Percentiles rank a stretch among this genome's conserved stretches.
Conservation (phyloP, 2,797 vertebrate genomes). For the Centroberyx gerrardi region DNA sequence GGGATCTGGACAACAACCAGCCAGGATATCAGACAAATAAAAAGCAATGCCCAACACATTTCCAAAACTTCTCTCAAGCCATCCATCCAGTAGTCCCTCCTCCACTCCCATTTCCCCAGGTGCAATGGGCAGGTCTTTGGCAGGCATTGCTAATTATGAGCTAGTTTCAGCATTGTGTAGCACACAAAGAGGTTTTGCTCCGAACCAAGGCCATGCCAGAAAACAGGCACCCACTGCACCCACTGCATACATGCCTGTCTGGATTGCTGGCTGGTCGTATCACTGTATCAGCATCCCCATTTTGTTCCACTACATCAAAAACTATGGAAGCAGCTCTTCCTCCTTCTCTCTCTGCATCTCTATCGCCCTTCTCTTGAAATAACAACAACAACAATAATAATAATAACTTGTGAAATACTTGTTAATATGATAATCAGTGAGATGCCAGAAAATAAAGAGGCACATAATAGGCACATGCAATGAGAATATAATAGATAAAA, state of each 20-base stretch:
- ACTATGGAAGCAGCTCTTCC: not conserved
- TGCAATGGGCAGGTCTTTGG: slow-evolving; percentile 58
- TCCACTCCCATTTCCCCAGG: slow-evolving; percentile 55
- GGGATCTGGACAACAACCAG: not conserved
- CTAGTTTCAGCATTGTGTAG: slow-evolving; percentile 67
- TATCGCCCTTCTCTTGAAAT: not conserved
- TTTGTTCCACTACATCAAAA: not conserved
- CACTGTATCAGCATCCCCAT: not conserved
- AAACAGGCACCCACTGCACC: slow-evolving; percentile 41
- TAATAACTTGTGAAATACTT: too few relatives aligned
- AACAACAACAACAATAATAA: too few relatives aligned
- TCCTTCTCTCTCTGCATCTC: not conserved
- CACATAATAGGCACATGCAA: not conserved
- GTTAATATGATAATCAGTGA: too few relatives aligned
- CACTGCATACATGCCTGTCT: slow-evolving; percentile 27
- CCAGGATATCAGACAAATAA: slow-evolving; percentile 2
- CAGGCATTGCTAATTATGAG: slow-evolving; percentile 68
- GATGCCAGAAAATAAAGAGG: too few relatives aligned
- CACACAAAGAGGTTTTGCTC: slow-evolving; percentile 64
- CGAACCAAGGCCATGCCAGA: slow-evolving; percentile 36
- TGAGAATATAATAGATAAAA: not conserved
- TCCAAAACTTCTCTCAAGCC: slow-evolving; percentile 18
- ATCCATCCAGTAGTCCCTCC: slow-evolving; percentile 31
- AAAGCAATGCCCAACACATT: slow-evolving; percentile 11
- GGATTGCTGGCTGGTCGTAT: slow-evolving; percentile 50